These are phyloP conservation scores for Subanguina moxae DNA, from an alignment of 1,140 invertebrate species.

Conservation along the genomic window DNA sequence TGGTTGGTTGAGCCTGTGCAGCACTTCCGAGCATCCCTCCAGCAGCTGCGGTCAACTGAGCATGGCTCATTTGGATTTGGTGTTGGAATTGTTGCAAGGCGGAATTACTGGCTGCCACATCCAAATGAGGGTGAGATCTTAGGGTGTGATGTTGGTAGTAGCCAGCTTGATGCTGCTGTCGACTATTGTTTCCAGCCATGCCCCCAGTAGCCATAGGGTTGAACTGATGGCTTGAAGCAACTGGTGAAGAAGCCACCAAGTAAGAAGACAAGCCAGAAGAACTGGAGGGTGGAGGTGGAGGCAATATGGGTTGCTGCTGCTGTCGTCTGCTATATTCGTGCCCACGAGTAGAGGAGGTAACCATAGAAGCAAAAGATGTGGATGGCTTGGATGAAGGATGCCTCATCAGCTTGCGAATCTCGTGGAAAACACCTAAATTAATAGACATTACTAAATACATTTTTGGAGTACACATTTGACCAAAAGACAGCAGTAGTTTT, in stretches of 20 bases:
- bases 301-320: not conserved
- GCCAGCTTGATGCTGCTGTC: not conserved
- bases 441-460: no score
- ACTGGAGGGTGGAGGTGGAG: not conserved
- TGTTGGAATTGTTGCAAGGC: constrained; percentile 7
- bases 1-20: not conserved
- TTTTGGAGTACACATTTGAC: no score
- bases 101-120: not conserved
- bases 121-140: not conserved
- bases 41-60: not conserved
- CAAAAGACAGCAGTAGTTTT: no score
- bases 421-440: constrained; percentile 33
- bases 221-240: not conserved
- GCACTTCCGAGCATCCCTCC: no score
- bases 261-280: constrained; percentile 11
- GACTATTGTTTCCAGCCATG: no score
- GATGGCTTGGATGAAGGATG: constrained; percentile 11
- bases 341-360: constrained; percentile 4
- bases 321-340: not conserved
- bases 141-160: not conserved
- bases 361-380: not conserved
- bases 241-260: not conserved
- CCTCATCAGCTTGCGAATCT: constrained; percentile 18
- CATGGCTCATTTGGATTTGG: constrained; percentile 7
- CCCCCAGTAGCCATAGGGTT: no score